A percentile compares a stretch with the other conserved stretches of the same genome.
phyloP scores from a whole-genome alignment of 1,140 invertebrate genomes.

The Littorina saxatilis region DNA sequence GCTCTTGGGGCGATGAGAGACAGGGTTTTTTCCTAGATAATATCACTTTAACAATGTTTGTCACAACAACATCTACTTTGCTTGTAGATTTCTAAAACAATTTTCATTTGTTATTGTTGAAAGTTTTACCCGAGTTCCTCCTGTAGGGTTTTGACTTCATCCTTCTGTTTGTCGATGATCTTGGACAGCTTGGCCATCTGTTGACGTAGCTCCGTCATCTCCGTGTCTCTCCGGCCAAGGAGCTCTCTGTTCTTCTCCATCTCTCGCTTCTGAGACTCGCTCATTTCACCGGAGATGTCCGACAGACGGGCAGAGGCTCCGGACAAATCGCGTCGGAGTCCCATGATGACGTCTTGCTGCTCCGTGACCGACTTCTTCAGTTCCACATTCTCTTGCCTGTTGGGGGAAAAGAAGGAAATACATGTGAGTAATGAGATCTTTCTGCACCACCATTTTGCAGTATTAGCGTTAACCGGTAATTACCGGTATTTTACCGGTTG shows the following conservation, averaged over 20 bases:
- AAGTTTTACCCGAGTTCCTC: slow-evolving; percentile 63
- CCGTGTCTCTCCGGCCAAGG: slow-evolving; percentile 63
- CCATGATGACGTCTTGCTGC: slow-evolving; percentile 71
- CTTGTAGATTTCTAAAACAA: no score
- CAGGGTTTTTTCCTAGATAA: no score
- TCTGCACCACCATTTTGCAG: no score
- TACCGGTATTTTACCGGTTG: no score
- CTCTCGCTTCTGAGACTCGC: slow-evolving; percentile 74
- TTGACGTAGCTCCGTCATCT: slow-evolving; percentile 69
- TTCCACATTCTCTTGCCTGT: slow-evolving; percentile 68
- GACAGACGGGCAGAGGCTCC: slow-evolving; percentile 73
- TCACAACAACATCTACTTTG: no score
- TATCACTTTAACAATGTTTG: no score
- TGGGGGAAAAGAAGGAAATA: slow-evolving; percentile 36
- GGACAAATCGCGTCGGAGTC: slow-evolving; percentile 69
- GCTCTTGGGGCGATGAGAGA: no score
- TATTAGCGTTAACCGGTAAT: no score
- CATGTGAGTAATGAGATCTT: no score
- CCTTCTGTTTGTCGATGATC: slow-evolving; percentile 74
- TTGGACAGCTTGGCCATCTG: slow-evolving; percentile 74
- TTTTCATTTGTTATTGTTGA: no score
- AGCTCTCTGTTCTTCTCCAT: slow-evolving; percentile 69
- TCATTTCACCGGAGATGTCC: slow-evolving; percentile 74
- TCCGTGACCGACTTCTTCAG: slow-evolving; percentile 69
- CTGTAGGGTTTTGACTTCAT: slow-evolving; percentile 66